Percentiles rank a stretch among this genome's conserved stretches.
These are phyloP conservation scores for Callyntrura sp. DNA, from an alignment of 2,888 invertebrate species.

Conservation along the genomic window DNA sequence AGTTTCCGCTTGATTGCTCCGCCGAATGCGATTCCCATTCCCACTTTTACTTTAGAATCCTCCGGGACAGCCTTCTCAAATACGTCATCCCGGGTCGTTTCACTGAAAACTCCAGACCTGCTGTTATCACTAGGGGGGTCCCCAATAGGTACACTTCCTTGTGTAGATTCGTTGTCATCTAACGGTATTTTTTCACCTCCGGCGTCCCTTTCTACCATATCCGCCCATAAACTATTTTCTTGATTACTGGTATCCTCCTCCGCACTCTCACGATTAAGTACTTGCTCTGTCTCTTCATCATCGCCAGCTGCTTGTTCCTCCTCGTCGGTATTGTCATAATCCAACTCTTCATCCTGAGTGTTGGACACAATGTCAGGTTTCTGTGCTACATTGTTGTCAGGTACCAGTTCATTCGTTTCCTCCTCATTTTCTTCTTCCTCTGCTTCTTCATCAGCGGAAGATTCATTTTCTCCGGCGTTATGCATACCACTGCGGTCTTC, in stretches of 20 bases:
- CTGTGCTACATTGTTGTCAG: neutral
- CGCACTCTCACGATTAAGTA: neutral
- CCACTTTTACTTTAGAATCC: too few species aligned
- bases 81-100: slow-evolving; percentile 50
- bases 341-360: slow-evolving; percentile 45
- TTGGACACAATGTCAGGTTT: neutral
- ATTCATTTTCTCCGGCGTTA: slow-evolving; percentile 46
- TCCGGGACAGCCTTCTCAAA: slow-evolving; percentile 57
- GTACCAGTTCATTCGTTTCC: too few species aligned
- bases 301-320: slow-evolving; percentile 30
- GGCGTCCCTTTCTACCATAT: slow-evolving; percentile 6
- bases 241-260: neutral
- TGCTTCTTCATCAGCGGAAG: slow-evolving; percentile 40
- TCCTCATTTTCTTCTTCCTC: neutral
- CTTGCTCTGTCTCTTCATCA: neutral
- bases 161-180: neutral
- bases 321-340: slow-evolving; percentile 49
- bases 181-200: slow-evolving; percentile 4
- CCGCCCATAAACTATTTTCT: slow-evolving; percentile 38
- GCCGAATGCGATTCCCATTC: neutral
- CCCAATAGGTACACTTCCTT: too few species aligned
- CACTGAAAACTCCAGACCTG: too few species aligned
- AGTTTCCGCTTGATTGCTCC: slow-evolving; percentile 51
- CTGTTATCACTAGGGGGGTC: too few species aligned
- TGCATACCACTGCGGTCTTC: slow-evolving; percentile 55